Evolutionary conservation across 2,888 invertebrate species (phyloP).

Genomic region (Dynastes grantii): DNA sequence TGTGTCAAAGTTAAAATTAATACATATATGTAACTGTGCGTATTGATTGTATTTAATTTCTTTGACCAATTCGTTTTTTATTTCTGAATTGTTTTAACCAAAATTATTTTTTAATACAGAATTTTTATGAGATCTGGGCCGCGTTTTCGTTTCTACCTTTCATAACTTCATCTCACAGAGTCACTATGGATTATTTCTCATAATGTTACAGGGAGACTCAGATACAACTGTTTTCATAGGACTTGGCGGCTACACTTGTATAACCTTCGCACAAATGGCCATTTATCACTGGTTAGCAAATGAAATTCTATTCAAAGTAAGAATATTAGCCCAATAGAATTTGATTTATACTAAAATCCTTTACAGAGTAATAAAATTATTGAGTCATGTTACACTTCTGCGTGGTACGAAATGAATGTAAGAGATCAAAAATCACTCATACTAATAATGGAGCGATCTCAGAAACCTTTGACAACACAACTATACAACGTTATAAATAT

Average conservation of each 20-base stretch:
- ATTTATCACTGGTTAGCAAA: constrained; percentile 24
- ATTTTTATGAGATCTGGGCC: no score
- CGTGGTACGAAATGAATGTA: constrained; percentile 51
- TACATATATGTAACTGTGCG: no score
- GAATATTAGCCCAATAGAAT: no score
- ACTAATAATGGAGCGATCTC: constrained; percentile 55
- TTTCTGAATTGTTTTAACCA: no score
- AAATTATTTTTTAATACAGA: no score
- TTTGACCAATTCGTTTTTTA: no score
- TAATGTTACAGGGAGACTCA: constrained; percentile 2
- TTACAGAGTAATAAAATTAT: constrained; percentile 51
- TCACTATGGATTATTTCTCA: no score
- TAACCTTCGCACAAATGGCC: constrained; percentile 23
- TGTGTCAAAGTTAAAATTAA: no score
- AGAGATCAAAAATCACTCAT: constrained; percentile 48
- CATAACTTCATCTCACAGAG: no score
- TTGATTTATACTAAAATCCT: no score
- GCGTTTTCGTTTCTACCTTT: no score
- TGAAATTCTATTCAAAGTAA: constrained; percentile 6
- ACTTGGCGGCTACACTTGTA: background rate
- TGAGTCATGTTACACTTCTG: constrained; percentile 52
- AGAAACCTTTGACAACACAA: constrained; percentile 43
- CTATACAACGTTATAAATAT: constrained; percentile 39
- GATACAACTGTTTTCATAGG: background rate
- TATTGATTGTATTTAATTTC: no score